phyloP scores from a whole-genome alignment of 2,797 vertebrate genomes.

The Eurystomus glaucurus region DNA sequence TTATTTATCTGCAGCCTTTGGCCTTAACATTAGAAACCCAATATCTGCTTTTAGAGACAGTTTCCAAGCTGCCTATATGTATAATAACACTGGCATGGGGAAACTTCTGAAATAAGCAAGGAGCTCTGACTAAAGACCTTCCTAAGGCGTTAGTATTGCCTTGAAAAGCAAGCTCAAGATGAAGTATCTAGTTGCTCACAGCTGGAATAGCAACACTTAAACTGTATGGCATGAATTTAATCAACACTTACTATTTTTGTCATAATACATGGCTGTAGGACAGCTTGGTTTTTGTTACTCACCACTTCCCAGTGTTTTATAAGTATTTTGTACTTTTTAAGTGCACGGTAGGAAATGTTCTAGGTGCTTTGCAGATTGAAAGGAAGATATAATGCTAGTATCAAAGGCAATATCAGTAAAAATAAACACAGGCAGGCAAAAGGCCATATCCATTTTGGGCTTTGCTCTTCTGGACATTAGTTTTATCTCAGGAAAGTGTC shows the following conservation, averaged over 20 bases:
- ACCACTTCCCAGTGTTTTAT: not conserved
- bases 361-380: constrained; percentile 2
- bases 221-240: constrained; percentile 19
- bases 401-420: not conserved
- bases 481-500: not conserved
- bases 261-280: not conserved
- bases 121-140: constrained; percentile 30
- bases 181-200: constrained; percentile 9
- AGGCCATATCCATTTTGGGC: not conserved
- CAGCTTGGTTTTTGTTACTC: not conserved
- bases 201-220: constrained; percentile 14
- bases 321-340: not conserved
- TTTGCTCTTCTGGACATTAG: not conserved
- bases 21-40: not conserved
- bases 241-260: not conserved
- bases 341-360: not conserved
- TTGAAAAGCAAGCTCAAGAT: constrained; percentile 5
- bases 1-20: constrained; percentile 44
- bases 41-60: not conserved
- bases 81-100: not conserved
- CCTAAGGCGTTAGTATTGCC: constrained; percentile 25
- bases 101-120: not conserved
- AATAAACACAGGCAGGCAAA: not conserved
- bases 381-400: not conserved
- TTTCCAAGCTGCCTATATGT: not conserved